Conservation (phyloP, 37 sponge, comb jelly and placozoan species). For the Spongia lamella region DNA sequence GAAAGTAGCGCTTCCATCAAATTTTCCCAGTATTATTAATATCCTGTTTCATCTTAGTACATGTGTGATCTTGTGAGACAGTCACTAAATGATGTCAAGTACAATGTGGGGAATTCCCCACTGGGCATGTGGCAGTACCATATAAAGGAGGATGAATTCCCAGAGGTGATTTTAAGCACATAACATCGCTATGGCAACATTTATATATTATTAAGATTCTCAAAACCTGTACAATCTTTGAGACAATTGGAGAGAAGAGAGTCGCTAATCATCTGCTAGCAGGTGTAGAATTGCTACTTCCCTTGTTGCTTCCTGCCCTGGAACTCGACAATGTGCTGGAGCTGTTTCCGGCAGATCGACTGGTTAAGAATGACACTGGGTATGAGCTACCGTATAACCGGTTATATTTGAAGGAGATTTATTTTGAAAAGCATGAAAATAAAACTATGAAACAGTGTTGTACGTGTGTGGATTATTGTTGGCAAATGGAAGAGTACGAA, state of each 20-base stretch:
- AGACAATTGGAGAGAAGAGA: constrained; percentile 60
- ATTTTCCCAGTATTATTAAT: too few relatives aligned
- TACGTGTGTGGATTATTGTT: too few relatives aligned
- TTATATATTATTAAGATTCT: too few relatives aligned
- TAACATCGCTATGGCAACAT: background rate
- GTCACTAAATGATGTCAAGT: constrained; percentile 13
- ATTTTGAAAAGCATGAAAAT: background rate
- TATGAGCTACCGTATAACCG: background rate
- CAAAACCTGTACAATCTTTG: constrained; percentile 54
- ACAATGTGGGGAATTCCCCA: constrained; percentile 40
- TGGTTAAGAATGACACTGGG: too few relatives aligned
- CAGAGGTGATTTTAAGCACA: background rate
- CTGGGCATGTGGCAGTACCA: constrained; percentile 41
- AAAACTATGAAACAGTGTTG: too few relatives aligned
- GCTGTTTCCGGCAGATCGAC: too few relatives aligned
- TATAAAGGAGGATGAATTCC: constrained; percentile 16
- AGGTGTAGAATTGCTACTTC: constrained; percentile 39
- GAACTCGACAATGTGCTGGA: background rate
- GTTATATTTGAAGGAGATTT: too few relatives aligned
- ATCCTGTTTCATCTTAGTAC: background rate
- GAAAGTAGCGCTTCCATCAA: too few relatives aligned
- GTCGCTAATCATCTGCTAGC: constrained; percentile 35
- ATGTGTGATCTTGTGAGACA: constrained; percentile 26
- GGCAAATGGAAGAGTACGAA: too few relatives aligned
- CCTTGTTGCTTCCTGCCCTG: constrained; percentile 12